Evolutionary conservation across 2,797 vertebrate species (phyloP).

Genomic region (Ctenopoma multispine): DNA sequence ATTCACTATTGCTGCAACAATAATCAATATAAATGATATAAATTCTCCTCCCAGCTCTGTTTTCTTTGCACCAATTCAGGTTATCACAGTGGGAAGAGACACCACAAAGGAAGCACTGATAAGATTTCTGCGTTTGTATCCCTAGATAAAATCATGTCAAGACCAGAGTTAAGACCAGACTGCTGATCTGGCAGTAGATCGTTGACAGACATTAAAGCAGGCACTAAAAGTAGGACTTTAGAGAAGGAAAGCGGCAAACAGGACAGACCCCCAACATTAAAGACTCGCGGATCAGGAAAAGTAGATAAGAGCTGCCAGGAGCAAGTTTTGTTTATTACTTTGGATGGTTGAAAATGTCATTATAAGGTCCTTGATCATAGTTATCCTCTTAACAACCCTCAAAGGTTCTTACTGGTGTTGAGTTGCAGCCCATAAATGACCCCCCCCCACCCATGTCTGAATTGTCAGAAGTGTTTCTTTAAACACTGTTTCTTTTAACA

Average conservation of each 20-base stretch:
- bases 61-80: slow-evolving; percentile 57
- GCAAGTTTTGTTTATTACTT: slow-evolving; percentile 40
- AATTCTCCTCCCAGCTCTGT: slow-evolving; percentile 30
- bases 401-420: neutral
- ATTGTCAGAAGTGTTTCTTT: neutral
- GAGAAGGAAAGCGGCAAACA: slow-evolving; percentile 42
- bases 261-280: slow-evolving; percentile 53
- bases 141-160: slow-evolving; percentile 70
- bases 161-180: slow-evolving; percentile 64
- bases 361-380: slow-evolving; percentile 16
- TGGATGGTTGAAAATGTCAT: slow-evolving; percentile 42
- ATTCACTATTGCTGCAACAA: slow-evolving; percentile 6
- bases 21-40: slow-evolving; percentile 40
- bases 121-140: slow-evolving; percentile 79
- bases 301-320: slow-evolving; percentile 56
- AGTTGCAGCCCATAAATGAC: neutral
- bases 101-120: slow-evolving; percentile 78
- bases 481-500: neutral
- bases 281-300: slow-evolving; percentile 44
- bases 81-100: slow-evolving; percentile 64
- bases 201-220: slow-evolving; percentile 75
- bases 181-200: slow-evolving; percentile 57
- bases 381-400: neutral
- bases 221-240: slow-evolving; percentile 54
- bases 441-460: neutral